Evolutionary conservation across 2,113 vertebrate species (phyloP).

Genomic region (Antechinus flavipes): DNA sequence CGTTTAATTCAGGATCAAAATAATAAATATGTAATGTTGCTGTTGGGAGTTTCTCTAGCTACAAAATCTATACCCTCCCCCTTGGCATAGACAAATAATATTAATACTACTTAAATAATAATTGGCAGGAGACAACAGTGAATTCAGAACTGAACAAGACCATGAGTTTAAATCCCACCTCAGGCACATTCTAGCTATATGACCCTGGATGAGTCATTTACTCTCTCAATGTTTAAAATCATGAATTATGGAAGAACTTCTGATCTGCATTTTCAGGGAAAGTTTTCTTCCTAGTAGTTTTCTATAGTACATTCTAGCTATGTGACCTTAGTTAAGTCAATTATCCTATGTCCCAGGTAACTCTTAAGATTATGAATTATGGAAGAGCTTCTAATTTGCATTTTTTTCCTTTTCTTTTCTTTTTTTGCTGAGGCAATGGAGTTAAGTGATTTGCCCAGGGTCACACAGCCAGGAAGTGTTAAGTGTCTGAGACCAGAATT

Average conservation of each 20-base stretch:
- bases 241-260: not conserved
- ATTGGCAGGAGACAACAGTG: not conserved
- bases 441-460: too few species aligned
- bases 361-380: too few species aligned
- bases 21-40: not conserved
- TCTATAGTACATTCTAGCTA: too few species aligned
- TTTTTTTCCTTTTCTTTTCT: too few species aligned
- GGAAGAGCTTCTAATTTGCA: too few species aligned
- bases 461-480: too few species aligned
- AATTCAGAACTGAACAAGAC: not conserved
- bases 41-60: not conserved
- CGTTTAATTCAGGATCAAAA: constrained; percentile 6
- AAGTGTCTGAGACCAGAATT: too few species aligned
- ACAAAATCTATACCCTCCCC: not conserved
- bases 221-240: not conserved
- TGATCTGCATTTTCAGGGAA: not conserved
- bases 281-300: not conserved
- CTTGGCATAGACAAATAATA: not conserved
- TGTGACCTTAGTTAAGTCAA: too few species aligned
- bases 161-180: not conserved
- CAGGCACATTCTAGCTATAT: not conserved
- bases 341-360: too few species aligned
- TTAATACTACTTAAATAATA: not conserved
- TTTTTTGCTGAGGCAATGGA: too few species aligned
- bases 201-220: not conserved